Percentiles rank a stretch among this genome's conserved stretches.
These are phyloP conservation scores for Saccostrea cuccullata DNA, from an alignment of 1,140 invertebrate genomes.

Conservation along the genomic window DNA sequence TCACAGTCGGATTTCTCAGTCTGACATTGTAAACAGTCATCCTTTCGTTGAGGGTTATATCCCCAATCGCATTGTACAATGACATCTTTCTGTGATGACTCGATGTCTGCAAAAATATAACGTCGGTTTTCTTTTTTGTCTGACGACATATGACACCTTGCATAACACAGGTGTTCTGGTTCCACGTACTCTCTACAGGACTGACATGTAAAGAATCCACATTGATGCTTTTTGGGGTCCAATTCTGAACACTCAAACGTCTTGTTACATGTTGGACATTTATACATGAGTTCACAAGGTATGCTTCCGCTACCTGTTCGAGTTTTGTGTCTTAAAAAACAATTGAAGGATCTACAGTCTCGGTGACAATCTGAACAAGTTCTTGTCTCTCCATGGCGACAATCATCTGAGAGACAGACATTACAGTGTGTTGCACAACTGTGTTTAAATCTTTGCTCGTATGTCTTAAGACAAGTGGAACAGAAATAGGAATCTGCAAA, in stretches of 20 bases:
- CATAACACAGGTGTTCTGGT: conserved; percentile 40
- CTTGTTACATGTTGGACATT: background rate
- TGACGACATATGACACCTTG: background rate
- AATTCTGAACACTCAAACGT: background rate
- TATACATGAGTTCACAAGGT: background rate
- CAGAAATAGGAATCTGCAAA: conserved; percentile 25
- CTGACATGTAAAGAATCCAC: conserved; percentile 5
- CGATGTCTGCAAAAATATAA: conserved; percentile 52
- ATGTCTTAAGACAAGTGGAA: conserved; percentile 38
- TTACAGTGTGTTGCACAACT: conserved; percentile 27
- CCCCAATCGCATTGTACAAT: conserved; percentile 1
- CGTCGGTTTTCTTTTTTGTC: background rate
- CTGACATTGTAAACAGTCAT: background rate
- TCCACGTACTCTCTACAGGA: conserved; percentile 38
- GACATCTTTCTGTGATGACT: conserved; percentile 43
- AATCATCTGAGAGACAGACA: conserved; percentile 3
- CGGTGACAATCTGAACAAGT: conserved; percentile 21
- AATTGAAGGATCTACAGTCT: background rate
- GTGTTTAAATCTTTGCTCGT: conserved; percentile 28
- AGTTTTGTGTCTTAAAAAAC: background rate
- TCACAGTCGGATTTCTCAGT: background rate
- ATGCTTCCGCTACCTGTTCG: background rate
- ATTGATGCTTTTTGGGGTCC: background rate
- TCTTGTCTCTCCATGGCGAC: background rate
- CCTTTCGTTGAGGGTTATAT: background rate